Percentiles rank a stretch among this genome's conserved stretches.
phyloP scores from a whole-genome alignment of 2,797 vertebrate genomes.

The Hylomyscus alleni region DNA sequence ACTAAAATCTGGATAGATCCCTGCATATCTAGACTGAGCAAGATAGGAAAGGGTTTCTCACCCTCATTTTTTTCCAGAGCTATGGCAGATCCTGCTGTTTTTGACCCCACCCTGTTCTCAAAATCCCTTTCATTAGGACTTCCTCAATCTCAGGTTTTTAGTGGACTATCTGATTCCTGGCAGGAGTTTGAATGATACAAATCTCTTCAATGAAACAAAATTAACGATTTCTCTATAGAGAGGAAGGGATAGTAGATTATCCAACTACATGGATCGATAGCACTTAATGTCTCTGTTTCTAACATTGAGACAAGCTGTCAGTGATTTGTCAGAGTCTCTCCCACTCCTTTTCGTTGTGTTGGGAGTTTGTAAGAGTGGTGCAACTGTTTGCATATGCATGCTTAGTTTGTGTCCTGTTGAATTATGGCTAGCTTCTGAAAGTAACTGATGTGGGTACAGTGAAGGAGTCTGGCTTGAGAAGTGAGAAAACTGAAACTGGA shows the following conservation, averaged over 20 bases:
- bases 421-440: background rate
- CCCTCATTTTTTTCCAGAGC: background rate
- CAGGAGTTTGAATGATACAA: slow-evolving; percentile 57
- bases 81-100: background rate
- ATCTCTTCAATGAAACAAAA: slow-evolving; percentile 66
- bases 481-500: background rate
- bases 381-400: background rate
- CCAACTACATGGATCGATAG: slow-evolving; percentile 58
- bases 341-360: slow-evolving; percentile 24
- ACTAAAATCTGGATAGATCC: background rate
- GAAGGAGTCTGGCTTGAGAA: background rate
- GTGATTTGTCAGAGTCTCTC: slow-evolving; percentile 53
- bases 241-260: slow-evolving; percentile 72
- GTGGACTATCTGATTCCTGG: slow-evolving; percentile 48
- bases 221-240: slow-evolving; percentile 72
- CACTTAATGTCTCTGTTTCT: slow-evolving; percentile 69
- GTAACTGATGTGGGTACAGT: too few relatives aligned
- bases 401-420: background rate
- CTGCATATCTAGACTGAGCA: background rate
- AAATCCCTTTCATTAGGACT: background rate
- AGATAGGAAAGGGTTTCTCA: rapidly evolving
- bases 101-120: background rate
- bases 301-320: slow-evolving; percentile 38
- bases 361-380: slow-evolving; percentile 33
- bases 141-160: background rate